phyloP scores from a whole-genome alignment of 2,113 vertebrate species.

The Manacus vitellinus region DNA sequence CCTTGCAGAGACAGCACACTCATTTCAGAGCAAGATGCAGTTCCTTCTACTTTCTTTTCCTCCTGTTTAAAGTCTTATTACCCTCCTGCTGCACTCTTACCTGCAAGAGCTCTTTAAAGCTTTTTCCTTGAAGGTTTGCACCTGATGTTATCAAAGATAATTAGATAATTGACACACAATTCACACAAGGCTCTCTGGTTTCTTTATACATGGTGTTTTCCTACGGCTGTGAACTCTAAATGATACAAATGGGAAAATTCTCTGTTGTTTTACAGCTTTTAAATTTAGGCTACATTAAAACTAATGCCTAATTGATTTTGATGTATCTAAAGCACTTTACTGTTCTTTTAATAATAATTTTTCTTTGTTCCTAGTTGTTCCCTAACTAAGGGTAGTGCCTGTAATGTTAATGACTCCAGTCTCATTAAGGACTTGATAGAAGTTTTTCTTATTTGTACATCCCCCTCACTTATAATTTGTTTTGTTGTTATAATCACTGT shows the following conservation, averaged over 20 bases:
- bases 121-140: constrained; percentile 12
- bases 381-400: background rate
- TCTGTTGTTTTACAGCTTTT: background rate
- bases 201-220: background rate
- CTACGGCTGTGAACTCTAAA: background rate
- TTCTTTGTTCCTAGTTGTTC: background rate
- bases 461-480: background rate
- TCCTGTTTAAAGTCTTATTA: background rate
- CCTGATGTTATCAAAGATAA: constrained; percentile 15
- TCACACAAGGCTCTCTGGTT: background rate
- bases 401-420: background rate
- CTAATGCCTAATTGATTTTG: background rate
- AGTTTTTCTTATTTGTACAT: background rate
- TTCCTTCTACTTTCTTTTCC: background rate
- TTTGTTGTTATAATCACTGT: background rate
- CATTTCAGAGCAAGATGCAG: rapidly evolving
- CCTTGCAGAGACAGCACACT: background rate
- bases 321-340: background rate
- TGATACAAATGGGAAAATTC: background rate
- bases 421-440: background rate
- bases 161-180: constrained; percentile 6
- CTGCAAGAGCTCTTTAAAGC: background rate
- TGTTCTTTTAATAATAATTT: constrained; percentile 29
- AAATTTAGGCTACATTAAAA: constrained; percentile 24
- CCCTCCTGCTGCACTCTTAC: background rate